phyloP scores from a whole-genome alignment of 1,140 invertebrate species.

The Drosophila arizonae region DNA sequence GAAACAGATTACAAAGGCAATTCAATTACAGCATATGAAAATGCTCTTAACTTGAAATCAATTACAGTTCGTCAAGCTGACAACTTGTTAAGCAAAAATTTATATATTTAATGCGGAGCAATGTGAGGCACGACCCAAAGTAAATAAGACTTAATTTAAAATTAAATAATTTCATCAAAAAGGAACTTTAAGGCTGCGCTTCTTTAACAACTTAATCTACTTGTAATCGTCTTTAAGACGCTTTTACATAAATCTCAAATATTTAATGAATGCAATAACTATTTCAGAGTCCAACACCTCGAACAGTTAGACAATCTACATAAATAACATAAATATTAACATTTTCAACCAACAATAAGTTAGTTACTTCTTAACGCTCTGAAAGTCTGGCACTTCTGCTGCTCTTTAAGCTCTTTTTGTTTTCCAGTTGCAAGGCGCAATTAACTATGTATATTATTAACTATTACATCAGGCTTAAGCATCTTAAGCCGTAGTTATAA shows the following conservation, averaged over 20 bases:
- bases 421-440: conserved; percentile 6
- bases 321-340: conserved; percentile 14
- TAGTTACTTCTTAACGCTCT: conserved; percentile 1
- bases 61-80: conserved; percentile 24
- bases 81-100: conserved; percentile 1
- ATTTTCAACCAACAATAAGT: not conserved
- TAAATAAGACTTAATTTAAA: not conserved
- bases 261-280: not conserved
- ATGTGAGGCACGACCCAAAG: not conserved
- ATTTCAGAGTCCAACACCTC: conserved; percentile 8
- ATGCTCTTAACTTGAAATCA: conserved; percentile 12
- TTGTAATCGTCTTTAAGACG: not conserved
- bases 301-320: conserved; percentile 3
- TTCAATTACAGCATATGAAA: conserved; percentile 30
- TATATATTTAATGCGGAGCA: not conserved
- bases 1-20: conserved; percentile 29
- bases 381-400: not conserved
- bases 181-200: not conserved
- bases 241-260: not conserved
- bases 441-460: conserved; percentile 32
- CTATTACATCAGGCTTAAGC: conserved; percentile 39
- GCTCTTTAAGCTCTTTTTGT: not conserved
- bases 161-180: not conserved
- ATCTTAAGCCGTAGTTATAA: conserved; percentile 33
- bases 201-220: not conserved